Percentiles rank a stretch among this genome's conserved stretches.
phyloP scores from a whole-genome alignment of 2,113 vertebrate species.

The Arvicanthis niloticus region DNA sequence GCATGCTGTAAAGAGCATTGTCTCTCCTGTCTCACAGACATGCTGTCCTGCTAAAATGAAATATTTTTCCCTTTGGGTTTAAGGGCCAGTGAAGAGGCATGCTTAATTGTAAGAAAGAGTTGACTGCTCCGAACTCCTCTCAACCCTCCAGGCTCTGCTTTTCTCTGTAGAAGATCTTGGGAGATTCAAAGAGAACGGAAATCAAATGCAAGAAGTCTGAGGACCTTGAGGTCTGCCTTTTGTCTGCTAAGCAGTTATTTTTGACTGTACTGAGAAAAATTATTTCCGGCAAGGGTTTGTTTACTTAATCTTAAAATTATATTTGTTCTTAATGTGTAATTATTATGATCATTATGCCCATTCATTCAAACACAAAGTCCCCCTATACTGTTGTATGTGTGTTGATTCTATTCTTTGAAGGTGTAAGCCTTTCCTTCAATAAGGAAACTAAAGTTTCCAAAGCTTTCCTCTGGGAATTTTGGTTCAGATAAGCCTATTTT shows the following conservation, averaged over 20 bases:
- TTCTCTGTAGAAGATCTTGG: neutral
- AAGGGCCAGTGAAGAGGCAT: neutral
- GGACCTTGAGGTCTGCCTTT: neutral
- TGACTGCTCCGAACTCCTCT: neutral
- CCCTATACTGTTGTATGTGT: neutral
- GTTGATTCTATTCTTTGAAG: neutral
- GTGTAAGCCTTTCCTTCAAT: neutral
- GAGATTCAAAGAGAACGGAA: constrained; percentile 43
- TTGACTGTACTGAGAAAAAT: neutral
- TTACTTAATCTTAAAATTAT: neutral
- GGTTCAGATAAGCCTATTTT: neutral
- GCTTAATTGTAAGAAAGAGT: constrained; percentile 3
- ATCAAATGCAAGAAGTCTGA: neutral
- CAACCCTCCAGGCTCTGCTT: neutral
- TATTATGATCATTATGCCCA: too few relatives aligned
- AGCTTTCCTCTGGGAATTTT: neutral
- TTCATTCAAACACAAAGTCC: neutral
- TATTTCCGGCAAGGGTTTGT: neutral
- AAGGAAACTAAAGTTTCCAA: neutral
- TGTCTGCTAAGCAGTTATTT: neutral
- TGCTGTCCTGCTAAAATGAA: constrained; percentile 48
- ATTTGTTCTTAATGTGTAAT: neutral
- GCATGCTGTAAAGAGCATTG: neutral
- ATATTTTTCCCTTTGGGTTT: constrained; percentile 17
- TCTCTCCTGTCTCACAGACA: neutral